phyloP scores from a whole-genome alignment of 1,140 invertebrate genomes.

The Thaumetopoea pityocampa region DNA sequence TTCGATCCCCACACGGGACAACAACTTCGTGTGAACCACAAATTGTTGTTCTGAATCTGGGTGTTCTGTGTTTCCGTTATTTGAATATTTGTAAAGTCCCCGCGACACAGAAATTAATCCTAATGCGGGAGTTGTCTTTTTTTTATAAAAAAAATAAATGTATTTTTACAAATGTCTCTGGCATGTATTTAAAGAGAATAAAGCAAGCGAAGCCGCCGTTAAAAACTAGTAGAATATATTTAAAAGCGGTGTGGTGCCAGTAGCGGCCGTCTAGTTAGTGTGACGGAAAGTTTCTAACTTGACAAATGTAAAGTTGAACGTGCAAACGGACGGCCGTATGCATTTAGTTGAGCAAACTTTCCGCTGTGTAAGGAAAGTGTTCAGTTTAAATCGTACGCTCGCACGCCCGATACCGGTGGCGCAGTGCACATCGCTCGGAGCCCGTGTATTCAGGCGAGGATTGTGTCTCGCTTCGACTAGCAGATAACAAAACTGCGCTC shows the following conservation, averaged over 20 bases:
- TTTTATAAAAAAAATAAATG: too few species aligned
- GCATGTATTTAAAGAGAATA: too few species aligned
- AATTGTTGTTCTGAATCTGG: too few species aligned
- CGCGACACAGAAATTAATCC: too few species aligned
- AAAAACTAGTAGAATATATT: slow-evolving; percentile 7
- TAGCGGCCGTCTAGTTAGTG: slow-evolving; percentile 20
- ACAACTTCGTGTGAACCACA: too few species aligned
- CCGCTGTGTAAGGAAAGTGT: slow-evolving; percentile 53
- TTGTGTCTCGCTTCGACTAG: slow-evolving; percentile 19
- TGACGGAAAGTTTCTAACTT: slow-evolving; percentile 29
- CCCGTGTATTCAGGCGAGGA: slow-evolving; percentile 34
- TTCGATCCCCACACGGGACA: too few species aligned
- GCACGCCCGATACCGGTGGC: slow-evolving; percentile 45
- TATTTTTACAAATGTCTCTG: too few species aligned
- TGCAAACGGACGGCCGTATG: slow-evolving; percentile 32
- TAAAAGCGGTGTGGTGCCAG: slow-evolving; percentile 3
- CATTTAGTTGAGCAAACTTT: slow-evolving; percentile 50
- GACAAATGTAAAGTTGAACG: slow-evolving; percentile 34
- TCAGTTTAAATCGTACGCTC: slow-evolving; percentile 37
- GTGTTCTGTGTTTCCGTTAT: too few species aligned
- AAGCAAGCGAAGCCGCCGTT: too few species aligned
- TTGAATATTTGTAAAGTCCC: too few species aligned
- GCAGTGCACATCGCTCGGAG: slow-evolving; percentile 28
- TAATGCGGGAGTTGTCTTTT: too few species aligned
- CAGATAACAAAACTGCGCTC: slow-evolving; percentile 38